Percentiles rank a stretch among this genome's conserved stretches.
Conservation (phyloP, 2,797 vertebrate genomes). For the Eutrigla gurnardus region DNA sequence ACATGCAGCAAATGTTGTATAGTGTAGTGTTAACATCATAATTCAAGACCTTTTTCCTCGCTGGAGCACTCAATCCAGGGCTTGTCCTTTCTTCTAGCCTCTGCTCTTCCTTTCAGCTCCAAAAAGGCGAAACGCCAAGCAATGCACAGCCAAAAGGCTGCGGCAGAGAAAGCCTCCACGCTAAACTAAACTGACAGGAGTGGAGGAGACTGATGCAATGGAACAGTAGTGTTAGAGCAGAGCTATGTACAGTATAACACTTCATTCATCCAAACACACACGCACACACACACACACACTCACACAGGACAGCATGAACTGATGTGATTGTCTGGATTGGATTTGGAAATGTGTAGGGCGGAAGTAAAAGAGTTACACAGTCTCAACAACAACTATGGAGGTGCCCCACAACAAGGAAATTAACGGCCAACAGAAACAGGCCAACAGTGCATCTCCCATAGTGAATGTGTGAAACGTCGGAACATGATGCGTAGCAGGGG, state of each 20-base stretch:
- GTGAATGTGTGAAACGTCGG: slow-evolving; percentile 27
- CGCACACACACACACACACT: slow-evolving; percentile 28
- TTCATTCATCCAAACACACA: slow-evolving; percentile 53
- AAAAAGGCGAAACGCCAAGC: slow-evolving; percentile 71
- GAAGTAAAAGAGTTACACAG: slow-evolving; percentile 28
- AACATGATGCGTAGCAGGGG: slow-evolving; percentile 21
- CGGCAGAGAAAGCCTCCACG: slow-evolving; percentile 63
- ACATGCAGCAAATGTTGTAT: slow-evolving; percentile 15
- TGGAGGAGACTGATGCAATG: slow-evolving; percentile 69
- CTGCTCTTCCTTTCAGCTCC: slow-evolving; percentile 51
- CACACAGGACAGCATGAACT: slow-evolving; percentile 26
- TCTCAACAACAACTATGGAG: slow-evolving; percentile 14
- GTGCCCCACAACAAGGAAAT: slow-evolving; percentile 19
- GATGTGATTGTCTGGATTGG: slow-evolving; percentile 42
- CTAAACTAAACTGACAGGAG: slow-evolving; percentile 74
- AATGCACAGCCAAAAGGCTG: slow-evolving; percentile 71
- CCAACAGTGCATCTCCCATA: slow-evolving; percentile 24
- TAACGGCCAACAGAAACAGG: slow-evolving; percentile 12
- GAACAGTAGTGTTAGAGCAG: slow-evolving; percentile 57
- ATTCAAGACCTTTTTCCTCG: slow-evolving; percentile 52
- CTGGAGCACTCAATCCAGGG: slow-evolving; percentile 64
- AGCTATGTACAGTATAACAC: slow-evolving; percentile 59
- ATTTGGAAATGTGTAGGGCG: slow-evolving; percentile 46
- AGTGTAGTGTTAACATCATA: slow-evolving; percentile 42
- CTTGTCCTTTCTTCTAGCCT: slow-evolving; percentile 51